Evolutionary conservation across 2,797 vertebrate genomes (phyloP).

Genomic region (Scomberomorus guttatus): DNA sequence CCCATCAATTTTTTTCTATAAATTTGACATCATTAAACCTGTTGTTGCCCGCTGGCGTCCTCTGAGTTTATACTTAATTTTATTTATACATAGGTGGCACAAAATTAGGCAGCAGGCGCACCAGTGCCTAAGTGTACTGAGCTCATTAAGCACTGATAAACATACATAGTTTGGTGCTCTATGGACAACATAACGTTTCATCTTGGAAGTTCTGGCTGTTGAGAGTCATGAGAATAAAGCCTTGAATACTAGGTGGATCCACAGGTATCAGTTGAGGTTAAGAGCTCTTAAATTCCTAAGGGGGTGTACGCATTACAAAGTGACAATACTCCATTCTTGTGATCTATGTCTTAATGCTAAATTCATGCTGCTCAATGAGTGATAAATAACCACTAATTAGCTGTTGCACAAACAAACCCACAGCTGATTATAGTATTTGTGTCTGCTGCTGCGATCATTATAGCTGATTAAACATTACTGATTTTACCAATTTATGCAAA

Average conservation of each 20-base stretch:
- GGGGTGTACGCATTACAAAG: background rate
- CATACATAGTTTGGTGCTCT: background rate
- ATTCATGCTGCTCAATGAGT: constrained; percentile 36
- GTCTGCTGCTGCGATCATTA: constrained; percentile 51
- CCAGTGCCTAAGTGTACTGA: background rate
- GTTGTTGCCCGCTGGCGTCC: no score
- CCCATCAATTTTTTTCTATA: no score
- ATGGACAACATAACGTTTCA: background rate
- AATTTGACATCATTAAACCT: no score
- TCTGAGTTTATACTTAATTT: no score
- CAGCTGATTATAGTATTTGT: constrained; percentile 58
- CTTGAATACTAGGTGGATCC: background rate
- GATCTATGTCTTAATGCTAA: constrained; percentile 31
- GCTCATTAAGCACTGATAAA: background rate
- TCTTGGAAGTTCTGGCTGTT: background rate
- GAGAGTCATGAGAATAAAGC: background rate
- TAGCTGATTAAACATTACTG: constrained; percentile 55
- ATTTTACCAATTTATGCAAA: constrained; percentile 46
- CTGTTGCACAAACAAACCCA: constrained; percentile 48
- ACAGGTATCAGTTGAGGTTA: background rate
- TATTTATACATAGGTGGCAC: no score
- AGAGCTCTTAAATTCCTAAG: background rate
- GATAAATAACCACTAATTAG: constrained; percentile 65
- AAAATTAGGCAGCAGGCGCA: no score
- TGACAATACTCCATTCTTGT: constrained; percentile 8